Base-by-base conservation (phyloP, 2,888 invertebrate species). In the Congeria kusceri region DNA sequence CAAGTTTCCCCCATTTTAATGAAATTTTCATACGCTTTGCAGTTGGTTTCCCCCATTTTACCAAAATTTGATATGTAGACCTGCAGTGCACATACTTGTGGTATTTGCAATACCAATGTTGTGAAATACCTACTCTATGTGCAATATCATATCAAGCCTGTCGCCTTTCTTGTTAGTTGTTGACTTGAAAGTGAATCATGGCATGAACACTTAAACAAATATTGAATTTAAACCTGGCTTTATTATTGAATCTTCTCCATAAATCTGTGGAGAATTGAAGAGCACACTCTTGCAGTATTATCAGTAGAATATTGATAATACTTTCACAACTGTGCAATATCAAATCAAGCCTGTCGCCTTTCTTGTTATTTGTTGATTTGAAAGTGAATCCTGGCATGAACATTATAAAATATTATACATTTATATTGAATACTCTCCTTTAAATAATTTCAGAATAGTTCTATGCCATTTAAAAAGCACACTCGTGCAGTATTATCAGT, bases 261-360 rank as follows among this genome's bases (percentile, higher is more conserved):
- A n/a, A n/a, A n/a, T n/a, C n/a, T n/a, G n/a, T n/a, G 47, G n/a
- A n/a, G n/a, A 25, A 32, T 62, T 44, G 18, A 11, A 44, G 32
- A 15, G 68, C 68, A 68, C 73, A 67, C 32, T 61, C 61, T 61
- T 66, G 49, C 61, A 53, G 72, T 58, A 69, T 72, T 73, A 47
- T 56, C 20, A 57, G n/a, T 65, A 25, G 7, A 20, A 61, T 70
- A 44, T 56, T 65, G 39, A 47, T 63, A 46, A 53, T n/a, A n/a
- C 61, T 65, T 65, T 63, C 39, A 73, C 58, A 61, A 58, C 53
- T 32, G 47, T 69, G 49, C 57, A 7, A 58, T 9, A 68, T 44
- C 25, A 61, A 58, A 65, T 23, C 47, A 46, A 47, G 47, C 64
- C 72, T 57, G 57, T 57, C 57, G 57, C 57, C 57, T 57, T 57